phyloP scores from a whole-genome alignment of 2,888 invertebrate genomes.

The Teinopalpus imperialis region DNA sequence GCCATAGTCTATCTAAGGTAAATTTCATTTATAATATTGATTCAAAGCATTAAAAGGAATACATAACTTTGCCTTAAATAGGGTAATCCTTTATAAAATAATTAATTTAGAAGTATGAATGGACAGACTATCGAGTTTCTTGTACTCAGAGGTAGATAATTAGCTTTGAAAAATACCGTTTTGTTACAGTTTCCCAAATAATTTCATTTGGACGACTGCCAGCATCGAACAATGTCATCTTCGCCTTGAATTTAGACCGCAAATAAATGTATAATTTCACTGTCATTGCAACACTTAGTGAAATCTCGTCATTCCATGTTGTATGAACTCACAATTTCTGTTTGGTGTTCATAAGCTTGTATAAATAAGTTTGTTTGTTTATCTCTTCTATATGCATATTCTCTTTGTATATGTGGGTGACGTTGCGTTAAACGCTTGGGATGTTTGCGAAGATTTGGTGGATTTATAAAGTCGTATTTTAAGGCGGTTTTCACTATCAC shows the following conservation, averaged over 20 bases:
- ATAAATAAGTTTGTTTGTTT: neutral
- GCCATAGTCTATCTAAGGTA: no score
- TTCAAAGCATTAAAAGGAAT: no score
- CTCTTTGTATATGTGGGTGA: neutral
- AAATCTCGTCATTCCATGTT: constrained; percentile 19
- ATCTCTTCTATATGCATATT: neutral
- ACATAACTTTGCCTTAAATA: no score
- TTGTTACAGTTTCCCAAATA: constrained; percentile 30
- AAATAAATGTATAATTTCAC: constrained; percentile 57
- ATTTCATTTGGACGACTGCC: constrained; percentile 52
- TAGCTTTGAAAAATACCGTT: constrained; percentile 26
- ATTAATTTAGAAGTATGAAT: constrained; percentile 2
- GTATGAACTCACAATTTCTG: neutral
- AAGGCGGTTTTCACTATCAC: no score
- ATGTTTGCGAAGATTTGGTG: no score
- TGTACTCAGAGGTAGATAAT: constrained; percentile 24
- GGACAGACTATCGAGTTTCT: constrained; percentile 9
- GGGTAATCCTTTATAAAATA: neutral
- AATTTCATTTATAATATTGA: no score
- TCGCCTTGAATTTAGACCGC: constrained; percentile 61
- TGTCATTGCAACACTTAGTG: constrained; percentile 40
- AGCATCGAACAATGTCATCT: constrained; percentile 51
- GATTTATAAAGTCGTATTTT: no score
- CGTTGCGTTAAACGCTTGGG: no score
- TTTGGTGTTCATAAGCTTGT: neutral